These are phyloP conservation scores for Arenaria interpres DNA, from an alignment of 2,113 vertebrate species.

Conservation along the genomic window DNA sequence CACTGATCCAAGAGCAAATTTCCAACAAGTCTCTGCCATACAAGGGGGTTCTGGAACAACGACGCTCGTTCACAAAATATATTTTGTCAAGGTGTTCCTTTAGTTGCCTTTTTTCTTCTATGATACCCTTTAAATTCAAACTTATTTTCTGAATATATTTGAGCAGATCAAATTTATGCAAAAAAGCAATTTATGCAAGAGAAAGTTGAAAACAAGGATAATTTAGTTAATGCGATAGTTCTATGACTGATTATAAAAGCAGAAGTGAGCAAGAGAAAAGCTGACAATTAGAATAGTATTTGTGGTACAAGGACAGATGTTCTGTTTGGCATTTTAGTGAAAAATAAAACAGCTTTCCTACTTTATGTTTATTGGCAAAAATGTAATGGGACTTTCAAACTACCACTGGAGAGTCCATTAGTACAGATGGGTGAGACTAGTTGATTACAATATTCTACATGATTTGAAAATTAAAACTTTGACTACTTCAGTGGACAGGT, in stretches of 20 bases:
- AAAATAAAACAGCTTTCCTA: not conserved
- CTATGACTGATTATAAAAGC: not conserved
- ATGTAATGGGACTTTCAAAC: not conserved
- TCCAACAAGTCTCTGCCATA: slow-evolving; percentile 83
- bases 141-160: not conserved
- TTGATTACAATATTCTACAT: not conserved
- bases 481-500: not conserved
- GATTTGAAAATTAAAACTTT: not conserved
- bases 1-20: slow-evolving; percentile 69
- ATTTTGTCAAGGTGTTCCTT: slow-evolving; percentile 83
- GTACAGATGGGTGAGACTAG: not conserved
- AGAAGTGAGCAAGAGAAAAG: not conserved
- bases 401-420: not conserved
- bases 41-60: slow-evolving; percentile 76
- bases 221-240: not conserved
- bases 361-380: not conserved
- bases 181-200: not conserved
- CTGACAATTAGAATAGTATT: not conserved
- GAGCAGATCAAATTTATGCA: not conserved
- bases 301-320: not conserved
- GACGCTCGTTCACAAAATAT: slow-evolving; percentile 77
- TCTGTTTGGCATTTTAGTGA: not conserved
- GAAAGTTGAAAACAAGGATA: not conserved
- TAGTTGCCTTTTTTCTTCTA: slow-evolving; percentile 80
- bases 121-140: slow-evolving; percentile 62